These are phyloP conservation scores for Sterrhoptilus dennistouni DNA, from an alignment of 2,113 vertebrate species.

Conservation along the genomic window DNA sequence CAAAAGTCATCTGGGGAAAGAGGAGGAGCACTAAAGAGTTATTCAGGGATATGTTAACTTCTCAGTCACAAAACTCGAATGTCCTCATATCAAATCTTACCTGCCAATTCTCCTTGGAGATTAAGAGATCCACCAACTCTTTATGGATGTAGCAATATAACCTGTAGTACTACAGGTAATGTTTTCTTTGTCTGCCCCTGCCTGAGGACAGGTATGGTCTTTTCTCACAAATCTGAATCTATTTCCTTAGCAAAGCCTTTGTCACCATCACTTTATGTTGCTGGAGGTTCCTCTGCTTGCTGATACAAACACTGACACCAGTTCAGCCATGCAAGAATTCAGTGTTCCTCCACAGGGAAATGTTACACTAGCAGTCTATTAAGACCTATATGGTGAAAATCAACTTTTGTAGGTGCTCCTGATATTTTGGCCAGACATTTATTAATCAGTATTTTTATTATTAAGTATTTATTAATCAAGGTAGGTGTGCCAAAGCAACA, in stretches of 20 bases:
- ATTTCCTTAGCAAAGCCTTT: background rate
- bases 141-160: background rate
- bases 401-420: background rate
- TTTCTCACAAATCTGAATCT: background rate
- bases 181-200: background rate
- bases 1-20: background rate
- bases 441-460: background rate
- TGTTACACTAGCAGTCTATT: background rate
- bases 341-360: background rate
- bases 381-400: background rate
- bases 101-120: background rate
- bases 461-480: background rate
- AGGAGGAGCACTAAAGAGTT: background rate
- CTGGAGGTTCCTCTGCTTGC: background rate
- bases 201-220: background rate
- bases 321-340: background rate
- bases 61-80: background rate
- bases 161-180: background rate
- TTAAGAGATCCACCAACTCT: background rate
- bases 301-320: background rate
- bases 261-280: background rate
- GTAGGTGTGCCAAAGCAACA: conserved; percentile 9
- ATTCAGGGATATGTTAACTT: conserved; percentile 20
- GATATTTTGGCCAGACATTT: background rate
- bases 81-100: background rate